Percentiles rank a stretch among this genome's conserved stretches.
These are phyloP conservation scores for Agonopterix heracliana DNA, from an alignment of 2,888 invertebrate genomes.

Conservation along the genomic window DNA sequence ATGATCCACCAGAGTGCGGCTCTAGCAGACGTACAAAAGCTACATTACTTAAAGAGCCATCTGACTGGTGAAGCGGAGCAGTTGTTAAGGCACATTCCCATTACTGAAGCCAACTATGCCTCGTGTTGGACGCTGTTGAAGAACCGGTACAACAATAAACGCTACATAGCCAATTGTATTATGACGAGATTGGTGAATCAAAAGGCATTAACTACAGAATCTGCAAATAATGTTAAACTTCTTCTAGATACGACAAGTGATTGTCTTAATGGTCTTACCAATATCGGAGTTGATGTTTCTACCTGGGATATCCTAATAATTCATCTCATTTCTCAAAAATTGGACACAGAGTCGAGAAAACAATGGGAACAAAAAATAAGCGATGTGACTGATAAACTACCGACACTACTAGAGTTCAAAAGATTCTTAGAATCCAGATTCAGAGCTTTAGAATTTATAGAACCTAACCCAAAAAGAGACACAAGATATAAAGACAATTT, in stretches of 20 bases:
- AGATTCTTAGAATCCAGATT: constrained; percentile 21
- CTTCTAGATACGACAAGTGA: constrained; percentile 17
- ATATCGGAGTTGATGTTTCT: constrained; percentile 7
- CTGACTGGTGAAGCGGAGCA: constrained; percentile 20
- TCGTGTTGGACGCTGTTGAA: constrained; percentile 15
- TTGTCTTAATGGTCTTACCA: constrained; percentile 14
- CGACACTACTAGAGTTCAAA: constrained; percentile 12
- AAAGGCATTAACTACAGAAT: constrained; percentile 8
- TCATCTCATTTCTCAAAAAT: constrained; percentile 7
- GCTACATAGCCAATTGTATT: constrained; percentile 14
- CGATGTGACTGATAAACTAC: constrained; percentile 9
- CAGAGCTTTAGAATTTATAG: constrained; percentile 19
- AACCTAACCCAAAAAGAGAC: not conserved
- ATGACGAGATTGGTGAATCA: constrained; percentile 12
- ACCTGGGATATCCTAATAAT: constrained; percentile 16
- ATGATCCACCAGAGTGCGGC: constrained; percentile 17
- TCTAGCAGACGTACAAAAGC: constrained; percentile 18
- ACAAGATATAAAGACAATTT: not conserved
- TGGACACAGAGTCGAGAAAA: constrained; percentile 12
- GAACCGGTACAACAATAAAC: constrained; percentile 17
- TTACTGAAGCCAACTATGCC: constrained; percentile 14
- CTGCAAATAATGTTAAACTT: constrained; percentile 13
- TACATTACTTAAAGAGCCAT: constrained; percentile 19
- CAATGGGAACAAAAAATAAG: constrained; percentile 12
- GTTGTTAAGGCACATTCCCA: constrained; percentile 12